phyloP scores from a whole-genome alignment of 1,140 invertebrate genomes.

The Parapsyche elsis region DNA sequence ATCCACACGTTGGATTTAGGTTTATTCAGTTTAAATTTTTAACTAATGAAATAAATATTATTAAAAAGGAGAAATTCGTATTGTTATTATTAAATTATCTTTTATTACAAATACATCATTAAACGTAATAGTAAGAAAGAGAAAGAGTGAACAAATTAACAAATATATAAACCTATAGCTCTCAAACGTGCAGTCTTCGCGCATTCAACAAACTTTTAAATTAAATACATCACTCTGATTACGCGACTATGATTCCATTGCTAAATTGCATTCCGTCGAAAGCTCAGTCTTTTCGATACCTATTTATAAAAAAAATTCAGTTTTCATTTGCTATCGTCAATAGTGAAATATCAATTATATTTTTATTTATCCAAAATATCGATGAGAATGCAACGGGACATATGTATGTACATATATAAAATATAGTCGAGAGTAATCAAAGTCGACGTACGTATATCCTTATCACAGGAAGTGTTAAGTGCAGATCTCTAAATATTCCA shows the following conservation, averaged over 20 bases:
- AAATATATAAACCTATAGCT: background rate
- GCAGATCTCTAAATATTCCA: slow-evolving; percentile 23
- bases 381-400: background rate
- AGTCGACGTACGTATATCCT: slow-evolving; percentile 1
- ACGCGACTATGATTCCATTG: background rate
- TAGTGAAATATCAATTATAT: background rate
- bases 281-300: slow-evolving; percentile 9
- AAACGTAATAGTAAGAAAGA: too few species aligned
- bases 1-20: too few species aligned
- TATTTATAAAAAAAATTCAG: slow-evolving; percentile 1
- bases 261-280: background rate
- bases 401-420: too few species aligned
- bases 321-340: background rate
- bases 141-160: background rate
- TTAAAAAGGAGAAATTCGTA: too few species aligned
- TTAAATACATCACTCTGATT: slow-evolving; percentile 16
- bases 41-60: too few species aligned
- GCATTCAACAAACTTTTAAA: slow-evolving; percentile 10
- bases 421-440: background rate
- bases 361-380: background rate
- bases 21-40: too few species aligned
- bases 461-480: slow-evolving; percentile 12
- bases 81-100: too few species aligned
- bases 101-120: too few species aligned
- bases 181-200: background rate